Base-by-base conservation (phyloP, 1,140 invertebrate species). In the Bombus huntii region DNA sequence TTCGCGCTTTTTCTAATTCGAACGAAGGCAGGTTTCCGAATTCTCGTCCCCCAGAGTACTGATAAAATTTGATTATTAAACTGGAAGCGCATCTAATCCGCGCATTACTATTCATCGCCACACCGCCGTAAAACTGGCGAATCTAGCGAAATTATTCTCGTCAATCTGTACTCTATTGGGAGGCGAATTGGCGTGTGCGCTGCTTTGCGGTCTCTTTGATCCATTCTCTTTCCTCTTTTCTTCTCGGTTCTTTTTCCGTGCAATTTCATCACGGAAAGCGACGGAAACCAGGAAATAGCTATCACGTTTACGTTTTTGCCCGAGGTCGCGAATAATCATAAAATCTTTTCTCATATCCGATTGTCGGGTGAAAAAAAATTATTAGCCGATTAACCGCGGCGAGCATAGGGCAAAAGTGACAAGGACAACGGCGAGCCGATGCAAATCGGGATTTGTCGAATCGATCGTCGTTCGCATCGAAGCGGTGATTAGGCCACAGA, bases 41-140 rank as follows among this genome's bases (percentile, higher is more conserved):
- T 57, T 25, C 66, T 15, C 65, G 53, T 70, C 22, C 37, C n/a
- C 65, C 74, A 39, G 82, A 34, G 31, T 72, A 25, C 10, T 2
- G n/a, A 28, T 80, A 85, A 85, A 80, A 80, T 80, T 77, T 53
- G 83, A 71, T 80, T 72, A 85, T 72, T 65, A 80, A 80, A 65
- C 83, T 22, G 75, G 83, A 72, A 80, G 28, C 76, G 66, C 22
- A 44, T 84, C 83, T 84, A 80, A 84, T 84, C 76, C 62, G 22
- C 5, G 57, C 83, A 85, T 85, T 80, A 80, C 68, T 85, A 85
- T 85, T 85, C 83, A 79, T 53, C 68, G 77, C 68, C 76, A 80
- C 28, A 47, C 22, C 77, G 68, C 57, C 68, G 83, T 84, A 68
- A 84, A 79, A 84, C 66, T 42, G 66, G 34, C 77, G 53, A 68